These are phyloP conservation scores for Drosophila obscura DNA, from an alignment of 1,140 invertebrate species.

Conservation along the genomic window DNA sequence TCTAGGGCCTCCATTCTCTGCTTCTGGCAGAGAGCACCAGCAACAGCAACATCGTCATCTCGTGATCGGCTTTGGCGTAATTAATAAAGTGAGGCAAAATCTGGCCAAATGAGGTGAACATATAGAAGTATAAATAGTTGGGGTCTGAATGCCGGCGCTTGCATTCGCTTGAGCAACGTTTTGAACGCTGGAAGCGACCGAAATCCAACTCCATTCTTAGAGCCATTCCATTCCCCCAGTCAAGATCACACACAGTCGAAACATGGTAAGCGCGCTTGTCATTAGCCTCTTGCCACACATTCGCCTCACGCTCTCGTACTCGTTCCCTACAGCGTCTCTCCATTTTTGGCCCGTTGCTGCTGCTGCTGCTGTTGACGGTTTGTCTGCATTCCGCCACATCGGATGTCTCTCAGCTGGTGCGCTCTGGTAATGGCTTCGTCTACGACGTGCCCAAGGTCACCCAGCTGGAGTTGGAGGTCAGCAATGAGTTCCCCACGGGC, in stretches of 20 bases:
- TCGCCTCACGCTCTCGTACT: no score
- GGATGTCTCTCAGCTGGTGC: conserved; percentile 72
- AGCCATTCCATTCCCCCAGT: conserved; percentile 9
- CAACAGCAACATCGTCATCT: conserved; percentile 49
- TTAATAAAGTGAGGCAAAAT: conserved; percentile 73
- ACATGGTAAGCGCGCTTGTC: conserved; percentile 35
- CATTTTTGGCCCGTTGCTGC: conserved; percentile 12
- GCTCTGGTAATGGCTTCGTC: conserved; percentile 74
- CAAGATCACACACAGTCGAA: neutral
- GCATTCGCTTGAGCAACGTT: conserved; percentile 66
- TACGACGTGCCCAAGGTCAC: conserved; percentile 71
- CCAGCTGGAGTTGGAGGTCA: conserved; percentile 66
- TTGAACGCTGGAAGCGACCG: conserved; percentile 45
- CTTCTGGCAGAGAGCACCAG: conserved; percentile 35
- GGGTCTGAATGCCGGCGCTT: conserved; percentile 52
- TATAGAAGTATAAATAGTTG: conserved; percentile 81
- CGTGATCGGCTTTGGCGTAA: conserved; percentile 54
- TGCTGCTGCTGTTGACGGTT: conserved; percentile 33
- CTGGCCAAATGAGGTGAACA: conserved; percentile 63
- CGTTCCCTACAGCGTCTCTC: conserved; percentile 31
- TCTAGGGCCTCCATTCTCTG: conserved; percentile 70
- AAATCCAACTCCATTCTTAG: conserved; percentile 48
- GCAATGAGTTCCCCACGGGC: conserved; percentile 68
- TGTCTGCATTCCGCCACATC: conserved; percentile 38
- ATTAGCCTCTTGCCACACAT: no score